phyloP scores from a whole-genome alignment of 2,888 invertebrate species.

The Calliphora vomitoria region DNA sequence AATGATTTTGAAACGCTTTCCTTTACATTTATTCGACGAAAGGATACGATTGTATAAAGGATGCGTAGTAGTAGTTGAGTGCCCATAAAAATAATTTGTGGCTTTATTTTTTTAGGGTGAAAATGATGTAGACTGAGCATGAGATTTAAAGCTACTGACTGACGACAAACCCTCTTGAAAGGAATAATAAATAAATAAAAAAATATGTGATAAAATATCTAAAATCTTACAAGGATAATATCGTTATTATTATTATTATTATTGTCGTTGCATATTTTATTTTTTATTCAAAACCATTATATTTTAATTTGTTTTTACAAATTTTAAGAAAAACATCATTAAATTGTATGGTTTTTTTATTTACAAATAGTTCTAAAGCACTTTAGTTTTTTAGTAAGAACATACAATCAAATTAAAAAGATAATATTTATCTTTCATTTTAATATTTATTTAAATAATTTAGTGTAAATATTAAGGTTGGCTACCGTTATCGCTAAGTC shows the following conservation, averaged over 20 bases:
- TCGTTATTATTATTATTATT: conserved; percentile 22
- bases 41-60: conserved; percentile 63
- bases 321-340: not conserved
- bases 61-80: conserved; percentile 63
- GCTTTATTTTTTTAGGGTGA: conserved; percentile 72
- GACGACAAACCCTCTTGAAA: conserved; percentile 49
- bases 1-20: conserved; percentile 52
- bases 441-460: too few species aligned
- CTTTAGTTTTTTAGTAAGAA: too few species aligned
- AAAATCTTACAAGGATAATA: conserved; percentile 46
- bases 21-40: conserved; percentile 50
- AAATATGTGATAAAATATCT: conserved; percentile 20
- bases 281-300: not conserved
- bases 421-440: too few species aligned
- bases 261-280: not conserved
- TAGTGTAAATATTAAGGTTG: too few species aligned
- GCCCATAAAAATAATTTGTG: conserved; percentile 78
- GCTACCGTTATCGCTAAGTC: too few species aligned
- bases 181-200: not conserved
- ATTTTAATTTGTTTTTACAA: conserved; percentile 1
- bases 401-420: too few species aligned
- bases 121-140: conserved; percentile 17
- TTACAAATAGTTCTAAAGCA: not conserved
- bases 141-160: conserved; percentile 40
- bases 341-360: not conserved